A percentile compares a stretch with the other conserved stretches of the same genome.
Evolutionary conservation across 2,888 invertebrate species (phyloP).

Genomic region (Rhamnusium bicolor): DNA sequence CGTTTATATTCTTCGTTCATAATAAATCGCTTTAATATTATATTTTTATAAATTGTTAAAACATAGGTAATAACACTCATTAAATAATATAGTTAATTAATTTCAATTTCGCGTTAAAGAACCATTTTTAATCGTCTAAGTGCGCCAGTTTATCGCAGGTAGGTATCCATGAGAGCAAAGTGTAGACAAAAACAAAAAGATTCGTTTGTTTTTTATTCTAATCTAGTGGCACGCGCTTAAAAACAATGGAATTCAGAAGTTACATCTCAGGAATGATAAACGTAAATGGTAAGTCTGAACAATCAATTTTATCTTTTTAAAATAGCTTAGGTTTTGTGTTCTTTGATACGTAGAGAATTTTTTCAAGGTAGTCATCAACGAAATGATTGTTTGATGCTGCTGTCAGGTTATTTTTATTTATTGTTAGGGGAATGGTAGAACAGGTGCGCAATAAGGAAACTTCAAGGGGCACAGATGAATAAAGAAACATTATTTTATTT

Average conservation of each 20-base stretch:
- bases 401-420: constrained; percentile 44
- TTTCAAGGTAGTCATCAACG: constrained; percentile 42
- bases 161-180: constrained; percentile 18
- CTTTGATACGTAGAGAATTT: constrained; percentile 43
- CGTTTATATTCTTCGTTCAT: background rate
- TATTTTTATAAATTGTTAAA: constrained; percentile 10
- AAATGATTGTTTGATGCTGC: constrained; percentile 42
- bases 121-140: constrained; percentile 2
- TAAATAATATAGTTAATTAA: constrained; percentile 26
- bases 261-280: constrained; percentile 43
- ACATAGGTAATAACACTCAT: background rate
- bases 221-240: constrained; percentile 46
- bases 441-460: constrained; percentile 24
- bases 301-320: constrained; percentile 43
- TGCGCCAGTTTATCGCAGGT: background rate
- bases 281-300: constrained; percentile 46
- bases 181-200: constrained; percentile 9
- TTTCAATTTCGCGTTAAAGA: constrained; percentile 20
- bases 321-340: constrained; percentile 41
- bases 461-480: background rate
- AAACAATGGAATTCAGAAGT: constrained; percentile 48
- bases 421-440: background rate
- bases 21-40: background rate
- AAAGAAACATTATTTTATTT: too few species aligned
- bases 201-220: constrained; percentile 36